Evolutionary conservation across 2,888 invertebrate species (phyloP).

Genomic region (Oxyscelio sp.): DNA sequence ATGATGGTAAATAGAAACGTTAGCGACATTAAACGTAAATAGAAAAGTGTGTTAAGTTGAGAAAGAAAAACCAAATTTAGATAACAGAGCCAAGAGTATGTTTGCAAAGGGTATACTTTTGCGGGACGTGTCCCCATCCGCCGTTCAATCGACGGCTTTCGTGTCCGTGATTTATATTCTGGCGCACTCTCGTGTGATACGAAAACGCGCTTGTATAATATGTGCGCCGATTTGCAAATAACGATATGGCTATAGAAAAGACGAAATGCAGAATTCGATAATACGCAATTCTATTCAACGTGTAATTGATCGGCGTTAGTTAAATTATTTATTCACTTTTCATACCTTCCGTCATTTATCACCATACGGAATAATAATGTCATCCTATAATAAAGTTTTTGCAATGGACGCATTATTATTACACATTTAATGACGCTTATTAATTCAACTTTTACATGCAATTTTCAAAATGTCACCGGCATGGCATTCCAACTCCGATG

Average conservation of each 20-base stretch:
- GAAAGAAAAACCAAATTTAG: constrained; percentile 55
- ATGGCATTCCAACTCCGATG: background rate
- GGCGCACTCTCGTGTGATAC: constrained; percentile 66
- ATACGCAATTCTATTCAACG: constrained; percentile 57
- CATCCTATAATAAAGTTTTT: constrained; percentile 17
- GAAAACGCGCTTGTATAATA: constrained; percentile 56
- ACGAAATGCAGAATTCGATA: constrained; percentile 68
- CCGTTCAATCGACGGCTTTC: constrained; percentile 66
- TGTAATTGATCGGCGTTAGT: constrained; percentile 59
- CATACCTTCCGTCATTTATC: constrained; percentile 39
- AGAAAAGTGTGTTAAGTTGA: constrained; percentile 42
- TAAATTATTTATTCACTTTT: constrained; percentile 60
- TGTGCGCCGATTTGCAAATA: constrained; percentile 65
- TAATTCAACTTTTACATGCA: constrained; percentile 26
- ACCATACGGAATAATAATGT: constrained; percentile 33
- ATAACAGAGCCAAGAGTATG: constrained; percentile 60
- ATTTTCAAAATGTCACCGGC: constrained; percentile 23
- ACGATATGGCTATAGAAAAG: constrained; percentile 68
- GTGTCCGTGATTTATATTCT: constrained; percentile 70
- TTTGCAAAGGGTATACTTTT: constrained; percentile 63
- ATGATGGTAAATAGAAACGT: constrained; percentile 5
- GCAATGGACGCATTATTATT: constrained; percentile 26
- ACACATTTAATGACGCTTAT: constrained; percentile 26
- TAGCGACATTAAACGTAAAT: constrained; percentile 51
- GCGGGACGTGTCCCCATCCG: constrained; percentile 65